Evolutionary conservation across 2,113 vertebrate genomes (phyloP).

Genomic region (Artemisiospiza belli): DNA sequence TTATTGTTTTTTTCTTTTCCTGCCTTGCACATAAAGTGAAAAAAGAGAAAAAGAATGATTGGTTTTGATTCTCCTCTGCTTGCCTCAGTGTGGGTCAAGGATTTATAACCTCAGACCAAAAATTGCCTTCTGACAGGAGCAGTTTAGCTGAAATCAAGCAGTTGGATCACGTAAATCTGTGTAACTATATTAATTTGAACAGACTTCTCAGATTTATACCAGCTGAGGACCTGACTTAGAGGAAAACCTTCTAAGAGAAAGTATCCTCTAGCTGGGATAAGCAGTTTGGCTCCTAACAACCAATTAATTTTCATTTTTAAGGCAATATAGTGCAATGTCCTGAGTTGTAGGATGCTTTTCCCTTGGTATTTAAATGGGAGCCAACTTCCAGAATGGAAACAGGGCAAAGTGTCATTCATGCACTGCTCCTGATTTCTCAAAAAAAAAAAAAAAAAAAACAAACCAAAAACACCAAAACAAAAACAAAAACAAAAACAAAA

Average conservation of each 20-base stretch:
- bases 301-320: neutral
- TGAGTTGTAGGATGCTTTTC: neutral
- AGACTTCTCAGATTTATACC: neutral
- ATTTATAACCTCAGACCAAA: conserved; percentile 20
- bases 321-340: neutral
- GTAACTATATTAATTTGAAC: conserved; percentile 25
- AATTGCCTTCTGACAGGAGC: neutral
- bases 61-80: neutral
- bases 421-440: neutral
- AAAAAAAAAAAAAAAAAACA: neutral
- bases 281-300: neutral
- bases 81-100: neutral
- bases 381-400: neutral
- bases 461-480: no score
- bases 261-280: neutral
- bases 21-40: neutral
- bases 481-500: no score
- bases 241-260: neutral
- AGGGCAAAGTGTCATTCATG: neutral
- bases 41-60: neutral
- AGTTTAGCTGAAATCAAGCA: neutral
- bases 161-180: conserved; percentile 34
- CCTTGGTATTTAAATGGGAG: neutral
- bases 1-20: neutral
- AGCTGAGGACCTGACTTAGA: neutral